Evolutionary conservation across 23 tunicate species (phyloP), one percentile per base, ranked within the genome.

Genomic region (Halocynthia roretzi): DNA sequence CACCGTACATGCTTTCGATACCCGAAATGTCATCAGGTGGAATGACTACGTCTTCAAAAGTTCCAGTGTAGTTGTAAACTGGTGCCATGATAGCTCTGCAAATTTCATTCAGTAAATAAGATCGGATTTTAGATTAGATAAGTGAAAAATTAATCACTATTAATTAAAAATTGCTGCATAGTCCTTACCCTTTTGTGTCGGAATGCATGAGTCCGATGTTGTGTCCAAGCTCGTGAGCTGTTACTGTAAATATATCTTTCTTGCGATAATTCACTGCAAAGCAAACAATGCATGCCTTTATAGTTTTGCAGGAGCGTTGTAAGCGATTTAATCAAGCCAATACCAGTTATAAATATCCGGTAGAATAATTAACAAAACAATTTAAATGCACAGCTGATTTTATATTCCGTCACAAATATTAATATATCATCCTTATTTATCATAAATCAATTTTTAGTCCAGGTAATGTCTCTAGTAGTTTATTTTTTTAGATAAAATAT

Each of bases 51-150:
- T 70, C 77, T 55, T 69, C 22, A 51, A 69, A 57, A 7, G 83
- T 51, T 8, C 63, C 61, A 18, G 52, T 19, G 55, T 79, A 84
- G 17, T 54, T 53, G 57, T 84, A 84, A 48, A 78, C 50, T 0
- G 88, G 88, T 7, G 71, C 66, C 88, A 84, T 84, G 40, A 84
- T 54, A 23, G 88, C 83, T 2, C 87, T 83, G 78, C 67, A 50
- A 11, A n/a, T 23, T n/a, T n/a, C n/a, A n/a, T n/a, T n/a, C 71
- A 67, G 20, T 0, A 50, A 44, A 71, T 17, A 71, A 71, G 51
- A 20, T 50, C 14, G 49, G 14, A 11, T 71, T 44, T 10, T 44
- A 71, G 11, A 44, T 71, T 15, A 10, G 51, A 44, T 56, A 20
- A 44, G 76, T 10, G 2, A 12, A 20, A 5, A 48, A 50, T 71